Evolutionary conservation across 2,113 vertebrate genomes (phyloP).

Genomic region (Buteo buteo): DNA sequence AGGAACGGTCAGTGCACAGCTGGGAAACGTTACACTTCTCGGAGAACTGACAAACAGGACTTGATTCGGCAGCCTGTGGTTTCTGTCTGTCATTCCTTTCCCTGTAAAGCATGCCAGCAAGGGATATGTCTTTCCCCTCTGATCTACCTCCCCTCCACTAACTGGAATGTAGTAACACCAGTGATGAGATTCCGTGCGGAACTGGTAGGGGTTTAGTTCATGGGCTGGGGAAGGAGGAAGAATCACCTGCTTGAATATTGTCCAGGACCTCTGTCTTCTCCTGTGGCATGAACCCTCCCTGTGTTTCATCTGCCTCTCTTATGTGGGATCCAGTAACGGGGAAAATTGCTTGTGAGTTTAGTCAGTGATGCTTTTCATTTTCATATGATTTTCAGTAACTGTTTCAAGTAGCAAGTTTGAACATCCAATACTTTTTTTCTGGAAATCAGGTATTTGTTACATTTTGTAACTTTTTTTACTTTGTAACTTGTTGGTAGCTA

Average conservation of each 20-base stretch:
- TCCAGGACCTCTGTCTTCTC: neutral
- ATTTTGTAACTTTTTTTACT: neutral
- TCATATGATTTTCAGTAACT: neutral
- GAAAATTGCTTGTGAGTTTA: neutral
- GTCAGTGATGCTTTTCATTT: neutral
- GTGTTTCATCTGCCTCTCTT: neutral
- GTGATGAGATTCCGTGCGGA: neutral
- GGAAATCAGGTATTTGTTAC: neutral
- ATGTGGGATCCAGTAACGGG: rapidly evolving
- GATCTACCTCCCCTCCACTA: neutral
- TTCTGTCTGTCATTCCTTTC: neutral
- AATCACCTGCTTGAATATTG: neutral
- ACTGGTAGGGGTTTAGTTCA: neutral
- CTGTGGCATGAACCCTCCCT: neutral
- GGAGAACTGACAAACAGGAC: neutral
- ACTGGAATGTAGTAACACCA: neutral
- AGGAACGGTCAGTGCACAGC: neutral
- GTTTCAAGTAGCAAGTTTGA: neutral
- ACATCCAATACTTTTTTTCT: neutral
- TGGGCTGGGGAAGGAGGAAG: neutral
- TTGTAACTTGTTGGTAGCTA: neutral
- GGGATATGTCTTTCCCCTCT: neutral
- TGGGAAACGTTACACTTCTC: rapidly evolving
- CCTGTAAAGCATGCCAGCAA: neutral
- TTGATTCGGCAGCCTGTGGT: neutral